Evolutionary conservation across 2,113 vertebrate genomes (phyloP).

Genomic region (Micromys minutus): DNA sequence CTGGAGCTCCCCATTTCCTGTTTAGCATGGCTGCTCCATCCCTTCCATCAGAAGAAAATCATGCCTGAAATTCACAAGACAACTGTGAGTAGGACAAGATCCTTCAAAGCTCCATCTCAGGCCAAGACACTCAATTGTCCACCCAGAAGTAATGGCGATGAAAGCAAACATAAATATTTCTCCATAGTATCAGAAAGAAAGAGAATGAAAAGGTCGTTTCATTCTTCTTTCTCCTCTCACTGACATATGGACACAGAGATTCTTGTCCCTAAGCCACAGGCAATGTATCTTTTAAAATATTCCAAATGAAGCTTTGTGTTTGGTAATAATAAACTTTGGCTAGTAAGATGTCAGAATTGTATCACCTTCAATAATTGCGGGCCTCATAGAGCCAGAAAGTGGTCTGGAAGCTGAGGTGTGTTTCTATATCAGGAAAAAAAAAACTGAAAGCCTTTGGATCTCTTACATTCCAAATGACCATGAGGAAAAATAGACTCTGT

Average conservation of each 20-base stretch:
- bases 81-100: not conserved
- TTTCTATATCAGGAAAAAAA: no score
- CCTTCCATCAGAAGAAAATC: not conserved
- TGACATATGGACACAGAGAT: not conserved
- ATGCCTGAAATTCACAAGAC: rapidly evolving
- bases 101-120: no score
- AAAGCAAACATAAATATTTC: not conserved
- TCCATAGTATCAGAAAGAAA: not conserved
- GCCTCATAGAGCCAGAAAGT: not conserved
- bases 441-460: not conserved
- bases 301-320: not conserved
- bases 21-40: not conserved
- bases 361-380: not conserved
- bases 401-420: not conserved
- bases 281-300: not conserved
- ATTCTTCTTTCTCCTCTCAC: not conserved
- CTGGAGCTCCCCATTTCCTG: rapidly evolving
- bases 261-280: not conserved
- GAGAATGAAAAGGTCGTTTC: not conserved
- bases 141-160: not conserved
- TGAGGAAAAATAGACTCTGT: not conserved
- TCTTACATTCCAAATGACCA: not conserved
- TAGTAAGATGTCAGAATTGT: not conserved
- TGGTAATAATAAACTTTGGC: not conserved
- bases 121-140: no score